These are phyloP conservation scores for Bombycilla garrulus DNA, from an alignment of 2,113 vertebrate species.

Conservation along the genomic window DNA sequence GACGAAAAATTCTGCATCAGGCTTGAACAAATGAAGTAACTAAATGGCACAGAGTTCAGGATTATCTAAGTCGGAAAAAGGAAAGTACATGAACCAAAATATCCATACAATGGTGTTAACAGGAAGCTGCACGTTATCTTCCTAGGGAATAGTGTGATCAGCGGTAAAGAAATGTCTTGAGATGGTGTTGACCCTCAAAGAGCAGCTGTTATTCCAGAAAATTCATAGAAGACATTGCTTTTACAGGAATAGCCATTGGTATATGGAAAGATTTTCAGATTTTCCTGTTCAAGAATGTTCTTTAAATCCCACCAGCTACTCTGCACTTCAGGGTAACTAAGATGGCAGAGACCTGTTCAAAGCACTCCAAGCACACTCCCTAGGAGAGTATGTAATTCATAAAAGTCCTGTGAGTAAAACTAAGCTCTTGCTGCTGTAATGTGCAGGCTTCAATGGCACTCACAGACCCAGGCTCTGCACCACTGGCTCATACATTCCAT, in stretches of 20 bases:
- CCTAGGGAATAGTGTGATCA: neutral
- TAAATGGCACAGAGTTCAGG: neutral
- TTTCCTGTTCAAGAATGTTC: neutral
- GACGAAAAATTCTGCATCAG: neutral
- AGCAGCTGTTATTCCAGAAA: neutral
- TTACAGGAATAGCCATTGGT: neutral
- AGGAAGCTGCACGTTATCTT: neutral
- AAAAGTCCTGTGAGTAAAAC: neutral
- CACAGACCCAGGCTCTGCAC: neutral
- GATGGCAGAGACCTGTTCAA: neutral
- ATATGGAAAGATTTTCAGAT: neutral
- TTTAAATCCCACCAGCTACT: neutral
- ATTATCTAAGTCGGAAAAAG: neutral
- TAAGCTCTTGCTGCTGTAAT: neutral
- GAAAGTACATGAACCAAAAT: neutral
- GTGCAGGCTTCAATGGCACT: neutral
- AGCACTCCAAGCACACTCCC: neutral
- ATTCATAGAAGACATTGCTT: neutral
- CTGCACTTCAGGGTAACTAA: neutral
- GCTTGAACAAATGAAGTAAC: neutral
- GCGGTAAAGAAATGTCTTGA: neutral
- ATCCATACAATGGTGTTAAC: neutral
- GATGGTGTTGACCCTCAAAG: neutral
- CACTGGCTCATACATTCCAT: neutral
- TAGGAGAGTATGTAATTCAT: neutral